A percentile compares a stretch with the other conserved stretches of the same genome.
Conservation (phyloP, 2,113 vertebrate species). For the Oceanites oceanicus region DNA sequence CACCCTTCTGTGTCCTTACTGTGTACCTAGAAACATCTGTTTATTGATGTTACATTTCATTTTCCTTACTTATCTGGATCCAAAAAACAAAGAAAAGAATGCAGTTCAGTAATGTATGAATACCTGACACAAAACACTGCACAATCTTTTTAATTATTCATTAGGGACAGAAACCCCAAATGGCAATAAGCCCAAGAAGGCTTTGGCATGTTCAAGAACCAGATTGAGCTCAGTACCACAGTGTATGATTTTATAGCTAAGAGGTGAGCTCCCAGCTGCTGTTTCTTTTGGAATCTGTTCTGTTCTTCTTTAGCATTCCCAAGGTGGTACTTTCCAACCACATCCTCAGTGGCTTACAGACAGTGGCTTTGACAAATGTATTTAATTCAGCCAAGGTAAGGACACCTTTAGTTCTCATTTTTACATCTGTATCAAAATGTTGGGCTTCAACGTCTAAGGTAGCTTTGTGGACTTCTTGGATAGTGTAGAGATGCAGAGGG, state of each 20-base stretch:
- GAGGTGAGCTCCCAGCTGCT: not conserved
- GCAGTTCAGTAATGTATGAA: not conserved
- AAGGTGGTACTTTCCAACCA: not conserved
- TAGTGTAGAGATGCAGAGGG: too few relatives aligned
- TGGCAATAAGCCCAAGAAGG: not conserved
- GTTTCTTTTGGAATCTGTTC: not conserved
- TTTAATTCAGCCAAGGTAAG: not conserved
- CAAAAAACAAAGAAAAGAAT: not conserved
- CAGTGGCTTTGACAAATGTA: not conserved
- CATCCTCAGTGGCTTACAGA: not conserved
- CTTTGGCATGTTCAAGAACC: not conserved
- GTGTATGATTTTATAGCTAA: not conserved
- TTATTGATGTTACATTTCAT: not conserved
- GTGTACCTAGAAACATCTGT: not conserved
- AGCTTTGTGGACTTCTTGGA: too few relatives aligned
- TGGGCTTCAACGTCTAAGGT: not conserved
- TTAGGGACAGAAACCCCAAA: not conserved
- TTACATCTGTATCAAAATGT: not conserved
- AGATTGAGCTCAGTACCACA: not conserved
- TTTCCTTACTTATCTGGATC: not conserved
- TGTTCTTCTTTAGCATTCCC: not conserved
- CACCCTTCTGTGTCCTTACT: not conserved
- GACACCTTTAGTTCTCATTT: not conserved
- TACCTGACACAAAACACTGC: not conserved
- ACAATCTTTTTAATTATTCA: not conserved